A percentile compares a stretch with the other conserved stretches of the same genome.
phyloP scores from a whole-genome alignment of 2,113 vertebrate species.

The Semnopithecus entellus region DNA sequence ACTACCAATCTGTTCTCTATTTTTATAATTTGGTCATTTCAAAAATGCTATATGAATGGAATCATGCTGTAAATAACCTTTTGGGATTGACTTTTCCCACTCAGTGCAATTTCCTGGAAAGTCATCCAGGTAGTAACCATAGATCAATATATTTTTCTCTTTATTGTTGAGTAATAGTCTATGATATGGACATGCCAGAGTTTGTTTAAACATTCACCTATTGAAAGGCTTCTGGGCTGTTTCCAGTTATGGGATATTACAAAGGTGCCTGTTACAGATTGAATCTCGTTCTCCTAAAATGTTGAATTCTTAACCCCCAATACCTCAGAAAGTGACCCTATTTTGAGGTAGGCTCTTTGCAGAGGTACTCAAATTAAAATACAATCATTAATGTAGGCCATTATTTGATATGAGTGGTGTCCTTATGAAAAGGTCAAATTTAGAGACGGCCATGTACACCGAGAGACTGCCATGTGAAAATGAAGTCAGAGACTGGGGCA shows the following conservation, averaged over 20 bases:
- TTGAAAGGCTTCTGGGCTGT: background rate
- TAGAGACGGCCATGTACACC: background rate
- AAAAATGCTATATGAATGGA: background rate
- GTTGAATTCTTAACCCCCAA: background rate
- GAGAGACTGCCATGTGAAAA: background rate
- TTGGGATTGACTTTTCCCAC: background rate
- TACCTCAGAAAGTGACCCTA: background rate
- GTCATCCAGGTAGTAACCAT: background rate
- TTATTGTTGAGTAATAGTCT: background rate
- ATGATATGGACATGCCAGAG: background rate
- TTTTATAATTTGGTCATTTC: background rate
- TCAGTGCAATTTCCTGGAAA: background rate
- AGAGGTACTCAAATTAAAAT: background rate
- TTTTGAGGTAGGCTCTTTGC: background rate
- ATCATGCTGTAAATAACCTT: background rate
- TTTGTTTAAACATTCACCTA: slow-evolving; percentile 6
- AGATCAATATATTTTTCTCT: background rate
- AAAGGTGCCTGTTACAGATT: background rate
- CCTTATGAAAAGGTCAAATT: background rate
- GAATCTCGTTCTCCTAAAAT: background rate
- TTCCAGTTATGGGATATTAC: background rate
- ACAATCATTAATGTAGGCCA: background rate
- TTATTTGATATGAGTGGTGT: background rate
- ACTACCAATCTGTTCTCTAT: background rate
- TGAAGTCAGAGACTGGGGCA: background rate